phyloP scores from a whole-genome alignment of 2,888 invertebrate genomes.

The Incurvaria masculella region DNA sequence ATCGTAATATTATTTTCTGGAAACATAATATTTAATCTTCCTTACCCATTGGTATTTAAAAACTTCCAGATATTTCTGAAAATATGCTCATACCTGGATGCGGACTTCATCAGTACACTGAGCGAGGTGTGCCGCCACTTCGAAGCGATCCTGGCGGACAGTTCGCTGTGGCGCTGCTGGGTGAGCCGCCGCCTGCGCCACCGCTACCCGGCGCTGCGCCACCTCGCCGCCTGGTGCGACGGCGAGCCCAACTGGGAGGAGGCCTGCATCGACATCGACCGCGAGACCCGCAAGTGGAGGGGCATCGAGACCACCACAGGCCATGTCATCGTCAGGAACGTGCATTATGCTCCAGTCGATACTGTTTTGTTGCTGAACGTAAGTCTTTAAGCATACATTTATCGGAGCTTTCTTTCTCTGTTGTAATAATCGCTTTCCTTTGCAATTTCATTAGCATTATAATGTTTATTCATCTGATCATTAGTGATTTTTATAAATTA shows the following conservation, averaged over 20 bases:
- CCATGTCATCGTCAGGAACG: slow-evolving; percentile 47
- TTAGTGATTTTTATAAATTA: no score
- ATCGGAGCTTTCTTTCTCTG: no score
- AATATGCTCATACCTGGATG: slow-evolving; percentile 59
- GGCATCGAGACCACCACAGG: slow-evolving; percentile 40
- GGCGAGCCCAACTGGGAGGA: slow-evolving; percentile 51
- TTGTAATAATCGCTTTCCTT: no score
- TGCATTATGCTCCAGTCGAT: slow-evolving; percentile 59
- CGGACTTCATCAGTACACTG: slow-evolving; percentile 50
- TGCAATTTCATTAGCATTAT: no score
- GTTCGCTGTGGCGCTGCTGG: slow-evolving; percentile 56
- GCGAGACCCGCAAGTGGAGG: slow-evolving; percentile 54
- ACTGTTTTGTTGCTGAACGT: slow-evolving; percentile 56
- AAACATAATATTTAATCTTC: background rate
- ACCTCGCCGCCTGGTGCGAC: slow-evolving; percentile 34
- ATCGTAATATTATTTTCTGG: slow-evolving; percentile 2
- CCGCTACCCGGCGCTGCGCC: slow-evolving; percentile 36
- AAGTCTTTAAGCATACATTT: no score
- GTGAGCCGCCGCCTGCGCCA: slow-evolving; percentile 26
- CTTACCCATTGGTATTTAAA: no score
- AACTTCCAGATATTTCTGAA: slow-evolving; percentile 58
- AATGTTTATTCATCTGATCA: no score
- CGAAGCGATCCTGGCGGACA: slow-evolving; percentile 52
- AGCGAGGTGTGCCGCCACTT: slow-evolving; percentile 56
- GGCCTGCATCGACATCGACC: slow-evolving; percentile 60